Evolutionary conservation across 2,797 vertebrate genomes (phyloP), one percentile per base, ranked within the genome.

Genomic region (Mastacembelus armatus): DNA sequence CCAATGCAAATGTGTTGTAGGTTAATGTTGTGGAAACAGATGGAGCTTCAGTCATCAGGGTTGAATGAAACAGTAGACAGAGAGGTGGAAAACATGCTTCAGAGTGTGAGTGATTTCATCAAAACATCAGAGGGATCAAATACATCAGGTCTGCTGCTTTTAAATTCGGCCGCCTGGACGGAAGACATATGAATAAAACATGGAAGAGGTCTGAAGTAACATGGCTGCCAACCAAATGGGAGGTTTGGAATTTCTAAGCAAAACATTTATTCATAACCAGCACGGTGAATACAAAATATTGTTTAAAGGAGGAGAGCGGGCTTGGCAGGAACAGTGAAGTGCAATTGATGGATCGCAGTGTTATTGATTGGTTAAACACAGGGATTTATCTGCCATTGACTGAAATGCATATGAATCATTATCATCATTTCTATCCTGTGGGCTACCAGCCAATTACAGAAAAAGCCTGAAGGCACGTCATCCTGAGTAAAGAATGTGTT

Each of bases 191-290:
- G 87, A 92, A 92, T 86, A 89, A 92, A 92, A 91, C 88, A 89
- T 89, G 43, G 74, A 50, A 56, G 85, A 77, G 73, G 83, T 86
- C 87, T 88, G 81, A 83, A 84, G 81, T 66, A 85, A 91, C 79
- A 87, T 87, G 87, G 85, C 85, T 66, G 71, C 78, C 85, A 80
- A 88, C 90, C 80, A 84, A 81, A 86, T 80, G 71, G 84, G 85
- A 84, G 84, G 74, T 81, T 84, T 65, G 71, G 72, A 86, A 85
- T 85, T 87, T 85, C 81, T 73, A 86, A 92, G 86, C 88, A 88
- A 90, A 93, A 91, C 86, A 84, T 92, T 91, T 92, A 93, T 92
- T 93, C 86, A 86, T 62, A 78, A 59, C 73, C 64, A 29, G 80
- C 59, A 60, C 36, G 4, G 56, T 85, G 85, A 88, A 90, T 90